Conservation (phyloP, 1,140 invertebrate species). For the Ladona fulva region DNA sequence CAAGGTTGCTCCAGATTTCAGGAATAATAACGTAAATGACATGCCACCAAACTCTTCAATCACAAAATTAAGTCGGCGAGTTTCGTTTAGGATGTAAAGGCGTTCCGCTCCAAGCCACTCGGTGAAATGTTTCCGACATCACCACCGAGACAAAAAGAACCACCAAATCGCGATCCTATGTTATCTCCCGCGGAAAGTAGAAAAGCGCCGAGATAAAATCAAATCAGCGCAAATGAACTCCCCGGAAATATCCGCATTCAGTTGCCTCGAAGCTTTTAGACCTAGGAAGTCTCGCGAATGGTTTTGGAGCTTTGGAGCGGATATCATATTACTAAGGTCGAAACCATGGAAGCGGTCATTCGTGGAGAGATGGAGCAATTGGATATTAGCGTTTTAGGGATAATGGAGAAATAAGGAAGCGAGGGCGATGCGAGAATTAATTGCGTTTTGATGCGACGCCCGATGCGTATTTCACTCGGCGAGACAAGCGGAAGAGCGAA, state of each 20-base stretch:
- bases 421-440: not conserved
- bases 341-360: not conserved
- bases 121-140: no score
- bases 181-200: no score
- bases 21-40: no score
- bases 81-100: no score
- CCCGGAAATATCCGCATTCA: not conserved
- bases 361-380: not conserved
- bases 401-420: not conserved
- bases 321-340: not conserved
- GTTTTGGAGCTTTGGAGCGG: not conserved
- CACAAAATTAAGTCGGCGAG: no score
- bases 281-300: not conserved
- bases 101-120: no score
- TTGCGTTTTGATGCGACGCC: not conserved
- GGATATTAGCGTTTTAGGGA: not conserved
- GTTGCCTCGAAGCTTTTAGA: not conserved
- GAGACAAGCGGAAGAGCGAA: not conserved
- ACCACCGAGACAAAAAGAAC: no score
- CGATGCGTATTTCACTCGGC: not conserved
- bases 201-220: no score
- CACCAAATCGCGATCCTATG: no score
- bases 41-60: no score
- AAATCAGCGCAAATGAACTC: constrained; percentile 13
- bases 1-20: no score